phyloP scores from a whole-genome alignment of 37 sponge, comb jelly and placozoan species.

The Ianthella basta region DNA sequence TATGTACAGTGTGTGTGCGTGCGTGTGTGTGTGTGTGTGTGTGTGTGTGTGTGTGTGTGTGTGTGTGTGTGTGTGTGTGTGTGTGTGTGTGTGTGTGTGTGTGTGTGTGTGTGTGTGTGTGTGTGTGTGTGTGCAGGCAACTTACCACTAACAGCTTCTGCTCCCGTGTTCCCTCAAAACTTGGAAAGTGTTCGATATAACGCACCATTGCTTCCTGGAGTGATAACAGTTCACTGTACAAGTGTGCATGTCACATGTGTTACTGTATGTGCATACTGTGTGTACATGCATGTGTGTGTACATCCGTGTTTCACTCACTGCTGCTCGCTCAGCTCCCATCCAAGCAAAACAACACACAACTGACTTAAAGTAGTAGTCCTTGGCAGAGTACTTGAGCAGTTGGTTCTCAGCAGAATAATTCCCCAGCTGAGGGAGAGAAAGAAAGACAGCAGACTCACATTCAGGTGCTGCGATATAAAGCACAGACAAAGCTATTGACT shows the following conservation, averaged over 20 bases:
- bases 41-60: not conserved
- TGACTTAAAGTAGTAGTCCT: constrained; percentile 96
- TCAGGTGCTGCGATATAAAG: not conserved
- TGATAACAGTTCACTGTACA: not conserved
- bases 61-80: not conserved
- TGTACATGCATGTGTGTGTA: too few species aligned
- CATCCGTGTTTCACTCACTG: not conserved
- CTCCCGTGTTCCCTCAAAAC: constrained; percentile 91
- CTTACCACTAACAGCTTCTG: constrained; percentile 82
- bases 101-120: too few species aligned
- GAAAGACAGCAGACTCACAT: not conserved
- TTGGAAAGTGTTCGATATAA: constrained; percentile 68
- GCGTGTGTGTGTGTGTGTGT: not conserved
- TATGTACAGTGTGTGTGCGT: constrained; percentile 1
- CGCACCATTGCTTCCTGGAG: constrained; percentile 52
- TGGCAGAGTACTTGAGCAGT: constrained; percentile 88
- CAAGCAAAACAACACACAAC: constrained; percentile 70
- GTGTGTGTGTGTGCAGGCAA: not conserved
- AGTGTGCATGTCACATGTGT: not conserved
- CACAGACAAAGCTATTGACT: not conserved
- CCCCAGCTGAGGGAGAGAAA: constrained; percentile 51
- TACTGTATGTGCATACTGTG: too few species aligned
- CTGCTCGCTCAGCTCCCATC: not conserved
- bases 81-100: too few species aligned
- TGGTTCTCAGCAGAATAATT: constrained; percentile 69